Percentiles rank a stretch among this genome's conserved stretches.
These are phyloP conservation scores for Parelbella ahira DNA, from an alignment of 2,888 invertebrate genomes.

Conservation along the genomic window DNA sequence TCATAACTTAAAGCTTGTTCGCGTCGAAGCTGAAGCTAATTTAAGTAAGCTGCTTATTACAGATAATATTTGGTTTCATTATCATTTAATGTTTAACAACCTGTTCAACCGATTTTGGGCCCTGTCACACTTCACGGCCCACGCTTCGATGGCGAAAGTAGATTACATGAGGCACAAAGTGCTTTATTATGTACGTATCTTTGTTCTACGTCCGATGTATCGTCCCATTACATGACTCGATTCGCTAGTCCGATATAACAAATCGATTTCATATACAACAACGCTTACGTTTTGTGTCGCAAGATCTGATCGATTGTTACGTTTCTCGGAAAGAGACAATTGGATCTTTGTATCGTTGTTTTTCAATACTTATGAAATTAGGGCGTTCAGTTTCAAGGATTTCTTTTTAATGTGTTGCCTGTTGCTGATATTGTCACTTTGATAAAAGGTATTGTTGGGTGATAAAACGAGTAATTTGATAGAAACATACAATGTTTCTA, in stretches of 20 bases:
- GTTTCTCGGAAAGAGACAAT: slow-evolving; percentile 33
- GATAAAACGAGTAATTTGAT: too few species aligned
- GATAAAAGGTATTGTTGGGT: too few species aligned
- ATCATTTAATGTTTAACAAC: slow-evolving; percentile 44
- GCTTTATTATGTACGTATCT: slow-evolving; percentile 40
- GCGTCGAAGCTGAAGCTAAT: slow-evolving; percentile 19
- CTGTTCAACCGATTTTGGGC: slow-evolving; percentile 62
- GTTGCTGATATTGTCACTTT: too few species aligned
- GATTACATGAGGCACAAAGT: slow-evolving; percentile 40
- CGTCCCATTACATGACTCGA: slow-evolving; percentile 37
- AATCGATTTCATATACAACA: slow-evolving; percentile 44
- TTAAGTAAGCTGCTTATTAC: slow-evolving; percentile 18
- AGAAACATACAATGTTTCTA: too few species aligned
- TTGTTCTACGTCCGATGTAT: slow-evolving; percentile 37
- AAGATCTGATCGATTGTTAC: slow-evolving; percentile 43
- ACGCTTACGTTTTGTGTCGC: slow-evolving; percentile 40
- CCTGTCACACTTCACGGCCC: slow-evolving; percentile 45
- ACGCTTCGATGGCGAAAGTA: slow-evolving; percentile 46
- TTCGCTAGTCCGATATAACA: slow-evolving; percentile 32
- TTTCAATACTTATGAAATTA: slow-evolving; percentile 9
- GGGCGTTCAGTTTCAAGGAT: slow-evolving; percentile 5
- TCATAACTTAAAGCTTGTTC: slow-evolving; percentile 20
- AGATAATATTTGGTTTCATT: slow-evolving; percentile 32
- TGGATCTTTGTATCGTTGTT: slow-evolving; percentile 18
- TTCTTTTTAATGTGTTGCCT: too few species aligned